Conservation (phyloP, 2,888 invertebrate species). For the Odontocolon sp. region DNA sequence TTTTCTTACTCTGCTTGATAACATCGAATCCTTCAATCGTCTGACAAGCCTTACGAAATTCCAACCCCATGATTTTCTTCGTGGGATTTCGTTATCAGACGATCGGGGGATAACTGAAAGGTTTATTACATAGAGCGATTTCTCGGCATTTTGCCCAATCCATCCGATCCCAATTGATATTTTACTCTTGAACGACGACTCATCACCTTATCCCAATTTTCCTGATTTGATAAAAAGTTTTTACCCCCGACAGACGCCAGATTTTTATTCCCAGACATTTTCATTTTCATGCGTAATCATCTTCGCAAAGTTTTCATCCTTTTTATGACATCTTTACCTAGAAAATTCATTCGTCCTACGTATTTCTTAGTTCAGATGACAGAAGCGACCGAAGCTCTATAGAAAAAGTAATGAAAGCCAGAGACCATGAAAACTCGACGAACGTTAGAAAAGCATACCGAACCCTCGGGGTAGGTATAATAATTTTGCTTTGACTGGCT, state of each 20-base stretch:
- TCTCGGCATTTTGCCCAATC: not conserved
- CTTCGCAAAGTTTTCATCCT: not conserved
- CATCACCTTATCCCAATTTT: not conserved
- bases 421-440: not conserved
- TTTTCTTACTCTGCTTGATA: too few species aligned
- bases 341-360: not conserved
- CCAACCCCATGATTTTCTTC: too few species aligned
- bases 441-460: not conserved
- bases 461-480: not conserved
- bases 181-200: not conserved
- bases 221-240: not conserved
- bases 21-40: too few species aligned
- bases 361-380: not conserved
- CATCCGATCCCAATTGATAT: not conserved
- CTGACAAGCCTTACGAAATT: too few species aligned
- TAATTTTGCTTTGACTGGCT: not conserved
- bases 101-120: too few species aligned
- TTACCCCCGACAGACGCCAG: not conserved
- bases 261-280: not conserved
- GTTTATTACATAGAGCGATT: not conserved
- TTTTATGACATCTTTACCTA: constrained; percentile 2
- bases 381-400: not conserved
- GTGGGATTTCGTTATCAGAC: too few species aligned
- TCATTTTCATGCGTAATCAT: not conserved
- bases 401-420: not conserved